Percentiles rank a stretch among this genome's conserved stretches.
Conservation (phyloP, 2,888 invertebrate species). For the Scrobipalpa atriplicella region DNA sequence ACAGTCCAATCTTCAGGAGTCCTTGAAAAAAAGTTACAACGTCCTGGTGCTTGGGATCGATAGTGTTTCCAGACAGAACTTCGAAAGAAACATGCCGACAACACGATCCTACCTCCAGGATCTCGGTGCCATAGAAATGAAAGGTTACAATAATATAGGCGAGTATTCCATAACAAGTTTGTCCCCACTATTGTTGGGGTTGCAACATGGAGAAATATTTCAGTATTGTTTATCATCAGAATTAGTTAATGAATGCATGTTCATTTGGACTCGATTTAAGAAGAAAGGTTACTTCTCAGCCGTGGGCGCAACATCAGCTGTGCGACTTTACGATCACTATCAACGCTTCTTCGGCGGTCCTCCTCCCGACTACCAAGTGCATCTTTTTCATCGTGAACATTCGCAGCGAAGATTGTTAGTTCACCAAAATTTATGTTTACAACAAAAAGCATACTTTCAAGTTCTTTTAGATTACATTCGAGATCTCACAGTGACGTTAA, state of each 20-base stretch:
- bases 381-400: constrained; percentile 81
- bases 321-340: constrained; percentile 65
- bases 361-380: constrained; percentile 91
- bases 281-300: constrained; percentile 87
- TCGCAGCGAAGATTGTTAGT: constrained; percentile 38
- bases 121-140: constrained; percentile 86
- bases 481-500: constrained; percentile 53
- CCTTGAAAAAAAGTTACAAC: constrained; percentile 70
- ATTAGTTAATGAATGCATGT: constrained; percentile 84
- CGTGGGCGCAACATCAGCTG: constrained; percentile 82
- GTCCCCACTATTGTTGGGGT: constrained; percentile 88
- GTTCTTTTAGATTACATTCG: constrained; percentile 84
- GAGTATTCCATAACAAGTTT: constrained; percentile 95
- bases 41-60: constrained; percentile 91
- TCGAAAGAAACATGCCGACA: constrained; percentile 89
- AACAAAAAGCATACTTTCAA: constrained; percentile 84
- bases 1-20: not conserved
- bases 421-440: constrained; percentile 85
- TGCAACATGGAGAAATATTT: not conserved
- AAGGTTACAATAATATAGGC: constrained; percentile 94
- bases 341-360: constrained; percentile 84
- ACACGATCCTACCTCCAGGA: constrained; percentile 82
- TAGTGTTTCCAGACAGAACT: constrained; percentile 90
- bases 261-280: constrained; percentile 91
- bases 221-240: constrained; percentile 46